phyloP scores from a whole-genome alignment of 2,797 vertebrate genomes.

The Halcyon badia region DNA sequence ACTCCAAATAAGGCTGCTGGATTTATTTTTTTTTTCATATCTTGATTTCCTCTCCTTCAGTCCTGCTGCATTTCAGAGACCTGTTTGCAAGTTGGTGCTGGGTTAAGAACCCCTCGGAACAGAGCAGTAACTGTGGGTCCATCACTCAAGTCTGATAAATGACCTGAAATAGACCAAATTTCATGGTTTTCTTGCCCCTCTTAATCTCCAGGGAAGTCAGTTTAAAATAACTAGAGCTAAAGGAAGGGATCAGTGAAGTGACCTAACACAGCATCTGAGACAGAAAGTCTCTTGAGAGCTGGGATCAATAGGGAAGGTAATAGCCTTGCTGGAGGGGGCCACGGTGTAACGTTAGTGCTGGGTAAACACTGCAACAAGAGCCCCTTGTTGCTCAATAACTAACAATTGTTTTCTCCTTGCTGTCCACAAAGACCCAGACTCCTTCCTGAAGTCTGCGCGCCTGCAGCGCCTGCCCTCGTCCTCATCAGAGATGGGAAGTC shows the following conservation, averaged over 20 bases:
- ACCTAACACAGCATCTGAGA: conserved; percentile 2
- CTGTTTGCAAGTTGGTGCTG: neutral
- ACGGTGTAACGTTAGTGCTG: neutral
- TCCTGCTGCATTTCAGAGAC: neutral
- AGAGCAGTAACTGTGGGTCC: neutral
- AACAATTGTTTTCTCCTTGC: neutral
- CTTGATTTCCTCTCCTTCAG: neutral
- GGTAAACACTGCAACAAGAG: conserved; percentile 32
- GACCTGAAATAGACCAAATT: neutral
- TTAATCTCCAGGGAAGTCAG: neutral
- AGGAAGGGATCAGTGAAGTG: conserved; percentile 17
- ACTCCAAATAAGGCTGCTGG: neutral
- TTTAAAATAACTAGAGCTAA: neutral
- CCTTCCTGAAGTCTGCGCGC: conserved; percentile 93
- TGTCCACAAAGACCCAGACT: conserved; percentile 88
- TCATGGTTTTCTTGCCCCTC: neutral
- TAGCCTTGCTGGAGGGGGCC: neutral
- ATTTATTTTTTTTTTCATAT: neutral
- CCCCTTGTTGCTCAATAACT: conserved; percentile 1
- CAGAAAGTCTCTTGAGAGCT: conserved; percentile 3
- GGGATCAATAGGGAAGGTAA: conserved; percentile 1
- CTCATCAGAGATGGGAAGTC: conserved; percentile 93
- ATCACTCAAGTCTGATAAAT: neutral
- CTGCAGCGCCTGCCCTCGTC: conserved; percentile 96
- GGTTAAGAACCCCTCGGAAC: neutral